Percentiles rank a stretch among this genome's conserved stretches.
phyloP scores from a whole-genome alignment of 2,113 vertebrate genomes.

The Anseranas semipalmata region DNA sequence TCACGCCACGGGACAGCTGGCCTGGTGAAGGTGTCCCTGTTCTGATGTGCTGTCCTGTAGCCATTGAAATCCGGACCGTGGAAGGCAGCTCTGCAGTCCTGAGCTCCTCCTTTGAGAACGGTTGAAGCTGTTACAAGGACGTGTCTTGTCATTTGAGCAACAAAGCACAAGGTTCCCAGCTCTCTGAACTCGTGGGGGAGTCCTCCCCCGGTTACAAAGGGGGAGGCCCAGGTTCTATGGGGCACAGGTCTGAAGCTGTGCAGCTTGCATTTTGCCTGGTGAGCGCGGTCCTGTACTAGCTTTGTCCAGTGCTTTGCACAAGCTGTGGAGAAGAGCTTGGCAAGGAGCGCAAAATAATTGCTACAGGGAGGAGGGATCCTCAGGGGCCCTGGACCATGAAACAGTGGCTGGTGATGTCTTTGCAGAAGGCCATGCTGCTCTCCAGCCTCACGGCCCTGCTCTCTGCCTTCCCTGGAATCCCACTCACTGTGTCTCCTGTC shows the following conservation, averaged over 20 bases:
- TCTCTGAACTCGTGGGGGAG: background rate
- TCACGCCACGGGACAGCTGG: accelerated
- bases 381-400: accelerated
- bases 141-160: background rate
- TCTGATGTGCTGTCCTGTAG: background rate
- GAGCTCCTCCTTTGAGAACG: background rate
- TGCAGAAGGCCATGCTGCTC: background rate
- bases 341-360: background rate
- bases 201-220: background rate
- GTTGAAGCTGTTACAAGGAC: background rate
- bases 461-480: background rate
- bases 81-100: background rate
- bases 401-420: background rate
- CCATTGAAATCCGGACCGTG: background rate
- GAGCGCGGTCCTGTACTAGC: background rate
- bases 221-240: background rate
- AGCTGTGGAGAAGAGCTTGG: background rate
- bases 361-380: background rate
- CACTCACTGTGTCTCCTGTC: background rate
- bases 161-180: background rate
- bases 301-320: background rate
- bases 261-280: background rate
- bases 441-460: background rate
- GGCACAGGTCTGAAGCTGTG: background rate
- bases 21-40: background rate